Conservation (phyloP, 2,797 vertebrate genomes). For the Phaenicophaeus curvirostris region DNA sequence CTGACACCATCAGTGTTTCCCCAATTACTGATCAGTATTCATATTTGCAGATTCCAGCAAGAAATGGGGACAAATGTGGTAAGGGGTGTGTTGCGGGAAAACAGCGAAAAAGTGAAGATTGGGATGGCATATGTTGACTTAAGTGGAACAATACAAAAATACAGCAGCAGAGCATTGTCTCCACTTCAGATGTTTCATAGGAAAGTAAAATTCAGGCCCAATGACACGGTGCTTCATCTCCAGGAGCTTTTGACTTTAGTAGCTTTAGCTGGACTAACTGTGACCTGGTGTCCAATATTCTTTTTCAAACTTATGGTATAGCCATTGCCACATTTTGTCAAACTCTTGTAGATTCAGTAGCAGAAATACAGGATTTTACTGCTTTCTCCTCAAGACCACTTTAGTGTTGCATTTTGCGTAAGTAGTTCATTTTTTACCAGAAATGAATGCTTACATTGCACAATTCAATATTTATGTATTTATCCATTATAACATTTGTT, state of each 20-base stretch:
- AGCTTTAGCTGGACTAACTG: background rate
- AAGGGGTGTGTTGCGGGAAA: fast-evolving
- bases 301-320: background rate
- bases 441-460: background rate
- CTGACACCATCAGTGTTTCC: background rate
- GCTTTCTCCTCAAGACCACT: background rate
- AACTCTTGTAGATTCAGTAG: background rate
- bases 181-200: background rate
- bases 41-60: background rate
- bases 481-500: background rate
- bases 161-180: background rate
- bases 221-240: background rate
- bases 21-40: background rate
- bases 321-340: background rate
- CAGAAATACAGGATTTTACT: background rate
- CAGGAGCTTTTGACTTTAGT: background rate
- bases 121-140: background rate
- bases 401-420: background rate
- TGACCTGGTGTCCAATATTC: background rate
- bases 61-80: background rate
- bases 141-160: background rate
- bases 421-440: background rate
- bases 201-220: background rate
- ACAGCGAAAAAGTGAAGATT: background rate
- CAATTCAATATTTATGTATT: background rate